Evolutionary conservation across 2,888 invertebrate species (phyloP), one percentile per base, ranked within the genome.

Genomic region (Sinohyriopsis cumingii): DNA sequence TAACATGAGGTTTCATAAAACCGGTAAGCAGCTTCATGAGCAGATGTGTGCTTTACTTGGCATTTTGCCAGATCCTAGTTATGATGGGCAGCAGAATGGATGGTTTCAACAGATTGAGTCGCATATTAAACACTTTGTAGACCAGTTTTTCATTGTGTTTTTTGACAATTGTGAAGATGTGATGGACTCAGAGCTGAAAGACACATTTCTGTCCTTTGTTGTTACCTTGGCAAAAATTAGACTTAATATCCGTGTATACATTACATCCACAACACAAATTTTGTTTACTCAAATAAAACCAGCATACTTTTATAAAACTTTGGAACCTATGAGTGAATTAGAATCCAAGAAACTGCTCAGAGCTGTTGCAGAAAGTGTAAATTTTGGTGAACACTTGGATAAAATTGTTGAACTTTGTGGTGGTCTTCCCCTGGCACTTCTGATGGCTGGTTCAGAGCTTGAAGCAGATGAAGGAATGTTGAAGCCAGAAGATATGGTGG

Each of bases 91-190:
- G 15, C 9, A 45, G 9, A 45, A 15, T 45, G 45, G 1, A 45
- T 45, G 45, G 45, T 45, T 45, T 45, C 45, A 45, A 45, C 45
- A 45, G 45, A 45, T 53, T 19, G 7, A n/a, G 53, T 25, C 33
- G n/a, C 55, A 20, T 67, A 56, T 54, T 53, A 33, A 55, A 25
- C 25, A 33, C 55, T 61, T 67, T n/a, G 54, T 19, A 55, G 67
- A 55, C 63, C 55, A 59, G 7, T 19, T 24, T 33, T 55, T 71
- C 59, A 68, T 69, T 1, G 67, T 77, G 18, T 55, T 69, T 19
- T 67, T 75, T 65, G 77, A 77, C 59, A 73, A 75, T 68, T 72
- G 73, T n/a, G 77, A 77, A 54, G 73, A 75, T 53, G 33, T 71
- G 1, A 63, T 75, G 18, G 68, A 72, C 18, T 45, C 62, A 9